These are phyloP conservation scores for Orthonychiurus folsomi DNA, from an alignment of 2,888 invertebrate species.

Conservation along the genomic window DNA sequence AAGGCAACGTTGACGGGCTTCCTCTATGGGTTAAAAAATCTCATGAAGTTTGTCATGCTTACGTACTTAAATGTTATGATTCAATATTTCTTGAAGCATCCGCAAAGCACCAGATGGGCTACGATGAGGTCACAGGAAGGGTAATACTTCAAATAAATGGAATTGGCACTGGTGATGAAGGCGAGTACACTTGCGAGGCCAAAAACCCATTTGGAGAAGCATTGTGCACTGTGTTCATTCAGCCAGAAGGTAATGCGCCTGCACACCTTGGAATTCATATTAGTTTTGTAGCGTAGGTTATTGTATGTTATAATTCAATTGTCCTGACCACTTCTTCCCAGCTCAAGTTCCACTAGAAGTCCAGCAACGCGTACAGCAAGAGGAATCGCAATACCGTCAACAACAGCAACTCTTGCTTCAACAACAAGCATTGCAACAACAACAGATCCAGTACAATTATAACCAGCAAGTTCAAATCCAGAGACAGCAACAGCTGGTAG, in stretches of 20 bases:
- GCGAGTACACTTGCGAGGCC: constrained; percentile 91
- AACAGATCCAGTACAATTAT: constrained; percentile 17
- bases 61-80: too few species aligned
- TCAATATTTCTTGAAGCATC: constrained; percentile 48
- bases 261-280: too few species aligned
- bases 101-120: constrained; percentile 79
- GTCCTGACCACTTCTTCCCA: background rate
- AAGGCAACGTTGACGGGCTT: too few species aligned
- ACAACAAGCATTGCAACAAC: constrained; percentile 14
- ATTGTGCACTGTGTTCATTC: constrained; percentile 88
- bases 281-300: background rate
- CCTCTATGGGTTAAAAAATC: too few species aligned
- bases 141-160: constrained; percentile 85
- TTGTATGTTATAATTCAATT: background rate
- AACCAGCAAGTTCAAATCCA: constrained; percentile 15
- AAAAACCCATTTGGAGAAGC: constrained; percentile 94
- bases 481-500: constrained; percentile 8
- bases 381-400: constrained; percentile 11
- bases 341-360: background rate
- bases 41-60: background rate
- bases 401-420: constrained; percentile 14
- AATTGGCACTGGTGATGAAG: constrained; percentile 81
- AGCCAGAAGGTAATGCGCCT: constrained; percentile 66
- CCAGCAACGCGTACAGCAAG: constrained; percentile 9
- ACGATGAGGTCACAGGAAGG: constrained; percentile 81